These are phyloP conservation scores for Holacanthella duospinosa DNA, from an alignment of 2,888 invertebrate genomes.

Conservation along the genomic window DNA sequence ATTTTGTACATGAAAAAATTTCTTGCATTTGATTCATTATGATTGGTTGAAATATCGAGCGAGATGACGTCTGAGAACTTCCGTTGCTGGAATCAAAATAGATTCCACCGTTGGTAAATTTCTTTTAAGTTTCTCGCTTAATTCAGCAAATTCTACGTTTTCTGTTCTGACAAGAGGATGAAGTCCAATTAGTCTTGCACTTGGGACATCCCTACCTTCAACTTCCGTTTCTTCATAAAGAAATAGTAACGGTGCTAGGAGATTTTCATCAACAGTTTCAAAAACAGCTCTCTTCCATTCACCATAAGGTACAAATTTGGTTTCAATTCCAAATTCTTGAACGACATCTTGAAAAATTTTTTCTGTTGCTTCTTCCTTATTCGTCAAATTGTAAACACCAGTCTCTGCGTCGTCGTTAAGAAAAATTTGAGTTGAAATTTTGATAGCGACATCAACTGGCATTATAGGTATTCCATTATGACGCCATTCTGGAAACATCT, in stretches of 20 bases:
- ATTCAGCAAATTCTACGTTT: background rate
- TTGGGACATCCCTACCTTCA: background rate
- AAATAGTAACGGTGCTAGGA: background rate
- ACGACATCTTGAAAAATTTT: background rate
- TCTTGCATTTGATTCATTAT: too few relatives aligned
- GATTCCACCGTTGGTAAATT: background rate
- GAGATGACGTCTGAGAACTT: background rate
- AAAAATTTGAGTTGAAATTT: background rate
- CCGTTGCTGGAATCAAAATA: background rate
- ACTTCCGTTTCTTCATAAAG: background rate
- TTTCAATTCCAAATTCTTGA: background rate
- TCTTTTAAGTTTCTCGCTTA: background rate
- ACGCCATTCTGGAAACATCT: background rate
- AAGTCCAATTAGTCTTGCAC: background rate
- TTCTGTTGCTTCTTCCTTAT: background rate
- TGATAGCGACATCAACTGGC: background rate
- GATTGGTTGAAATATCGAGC: background rate
- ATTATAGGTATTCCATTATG: background rate
- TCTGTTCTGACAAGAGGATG: background rate
- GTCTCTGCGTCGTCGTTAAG: background rate
- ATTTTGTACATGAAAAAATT: too few relatives aligned
- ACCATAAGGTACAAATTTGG: background rate
- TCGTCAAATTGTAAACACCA: background rate
- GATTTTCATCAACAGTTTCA: background rate
- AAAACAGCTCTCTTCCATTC: background rate